phyloP scores from a whole-genome alignment of 2,888 invertebrate genomes.

The Ophion obscuratus region DNA sequence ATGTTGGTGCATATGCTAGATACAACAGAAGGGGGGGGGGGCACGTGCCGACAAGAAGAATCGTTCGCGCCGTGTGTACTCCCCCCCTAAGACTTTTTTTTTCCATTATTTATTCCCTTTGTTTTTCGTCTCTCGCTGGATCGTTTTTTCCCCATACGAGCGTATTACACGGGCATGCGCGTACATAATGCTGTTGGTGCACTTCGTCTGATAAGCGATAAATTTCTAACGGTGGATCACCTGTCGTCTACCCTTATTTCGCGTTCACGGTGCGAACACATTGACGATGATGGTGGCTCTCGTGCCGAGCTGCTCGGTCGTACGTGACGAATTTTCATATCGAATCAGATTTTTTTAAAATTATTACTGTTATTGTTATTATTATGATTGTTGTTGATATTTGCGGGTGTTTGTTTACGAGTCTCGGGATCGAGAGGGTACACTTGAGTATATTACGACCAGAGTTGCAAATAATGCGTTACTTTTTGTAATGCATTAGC shows the following conservation, averaged over 20 bases:
- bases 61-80: slow-evolving; percentile 11
- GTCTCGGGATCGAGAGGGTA: too few species aligned
- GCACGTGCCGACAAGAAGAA: slow-evolving; percentile 44
- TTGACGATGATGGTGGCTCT: background rate
- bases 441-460: too few species aligned
- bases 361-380: background rate
- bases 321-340: slow-evolving; percentile 2
- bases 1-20: background rate
- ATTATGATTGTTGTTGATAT: too few species aligned
- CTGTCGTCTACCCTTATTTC: slow-evolving; percentile 26
- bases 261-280: background rate
- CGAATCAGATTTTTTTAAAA: background rate
- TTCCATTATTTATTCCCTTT: background rate
- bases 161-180: slow-evolving; percentile 8
- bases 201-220: slow-evolving; percentile 68
- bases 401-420: too few species aligned
- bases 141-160: slow-evolving; percentile 20
- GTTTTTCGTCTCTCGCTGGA: background rate
- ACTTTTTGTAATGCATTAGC: too few species aligned
- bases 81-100: background rate
- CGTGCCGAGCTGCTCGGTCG: background rate
- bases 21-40: background rate
- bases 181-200: slow-evolving; percentile 47
- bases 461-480: too few species aligned
- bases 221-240: slow-evolving; percentile 72